These are phyloP conservation scores for Phyto melanocephala DNA, from an alignment of 2,888 invertebrate genomes.

Conservation along the genomic window DNA sequence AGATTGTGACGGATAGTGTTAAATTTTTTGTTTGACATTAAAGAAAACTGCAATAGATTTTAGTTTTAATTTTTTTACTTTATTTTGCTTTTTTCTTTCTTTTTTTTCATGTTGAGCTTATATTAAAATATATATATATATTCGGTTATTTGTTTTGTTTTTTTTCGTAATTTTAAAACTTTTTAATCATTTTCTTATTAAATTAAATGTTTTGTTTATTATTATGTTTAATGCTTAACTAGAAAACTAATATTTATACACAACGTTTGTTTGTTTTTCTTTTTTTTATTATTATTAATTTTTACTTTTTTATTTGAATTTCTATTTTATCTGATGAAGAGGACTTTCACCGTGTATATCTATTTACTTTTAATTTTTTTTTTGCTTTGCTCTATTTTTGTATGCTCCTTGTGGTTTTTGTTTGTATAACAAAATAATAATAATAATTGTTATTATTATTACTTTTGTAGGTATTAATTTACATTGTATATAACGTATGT, in stretches of 20 bases:
- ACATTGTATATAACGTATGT: conserved; percentile 51
- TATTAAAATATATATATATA: conserved; percentile 66
- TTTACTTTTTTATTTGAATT: conserved; percentile 17
- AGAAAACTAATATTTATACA: conserved; percentile 62
- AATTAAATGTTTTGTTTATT: conserved; percentile 22
- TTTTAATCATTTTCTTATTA: conserved; percentile 38
- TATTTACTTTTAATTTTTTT: too few species aligned
- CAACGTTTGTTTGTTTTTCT: conserved; percentile 49
- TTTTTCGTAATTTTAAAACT: conserved; percentile 62
- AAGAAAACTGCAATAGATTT: neutral
- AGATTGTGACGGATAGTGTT: too few species aligned
- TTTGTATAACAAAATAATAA: too few species aligned
- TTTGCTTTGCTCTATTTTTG: neutral
- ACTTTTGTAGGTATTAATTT: conserved; percentile 25
- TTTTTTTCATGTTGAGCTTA: conserved; percentile 62
- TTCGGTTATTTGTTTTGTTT: conserved; percentile 58
- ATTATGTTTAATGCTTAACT: conserved; percentile 56
- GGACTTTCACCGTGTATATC: conserved; percentile 42
- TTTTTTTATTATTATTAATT: neutral
- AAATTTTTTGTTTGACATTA: too few species aligned
- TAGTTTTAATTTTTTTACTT: conserved; percentile 43
- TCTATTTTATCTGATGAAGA: conserved; percentile 17
- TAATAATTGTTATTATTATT: too few species aligned
- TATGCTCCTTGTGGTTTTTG: neutral
- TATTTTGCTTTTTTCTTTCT: conserved; percentile 37